These are phyloP conservation scores for Talpa occidentalis DNA, from an alignment of 2,113 vertebrate species.

Conservation along the genomic window DNA sequence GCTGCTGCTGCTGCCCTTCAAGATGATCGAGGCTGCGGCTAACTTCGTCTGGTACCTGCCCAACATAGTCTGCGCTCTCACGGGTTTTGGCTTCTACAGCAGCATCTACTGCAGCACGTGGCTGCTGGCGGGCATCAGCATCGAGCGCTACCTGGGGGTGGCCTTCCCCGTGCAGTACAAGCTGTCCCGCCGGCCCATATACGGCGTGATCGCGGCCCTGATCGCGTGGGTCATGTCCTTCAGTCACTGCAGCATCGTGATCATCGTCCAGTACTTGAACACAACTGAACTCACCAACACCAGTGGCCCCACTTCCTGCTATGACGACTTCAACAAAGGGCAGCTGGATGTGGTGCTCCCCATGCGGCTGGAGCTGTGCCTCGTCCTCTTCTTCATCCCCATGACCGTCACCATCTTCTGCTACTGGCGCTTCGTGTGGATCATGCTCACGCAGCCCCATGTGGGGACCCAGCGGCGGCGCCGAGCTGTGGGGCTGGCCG, in stretches of 20 bases:
- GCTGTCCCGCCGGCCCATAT: slow-evolving; percentile 83
- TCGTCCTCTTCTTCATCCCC: slow-evolving; percentile 83
- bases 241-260: slow-evolving; percentile 89
- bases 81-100: slow-evolving; percentile 91
- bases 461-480: slow-evolving; percentile 75
- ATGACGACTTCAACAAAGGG: background rate
- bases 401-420: slow-evolving; percentile 83
- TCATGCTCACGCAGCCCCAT: slow-evolving; percentile 81
- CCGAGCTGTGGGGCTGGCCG: slow-evolving; percentile 81
- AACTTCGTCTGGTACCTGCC: slow-evolving; percentile 88
- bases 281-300: accelerated
- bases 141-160: slow-evolving; percentile 93
- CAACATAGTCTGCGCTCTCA: slow-evolving; percentile 86
- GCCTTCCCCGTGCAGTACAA: slow-evolving; percentile 91
- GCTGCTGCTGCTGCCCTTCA: slow-evolving; percentile 92
- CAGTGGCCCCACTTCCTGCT: slow-evolving; percentile 65
- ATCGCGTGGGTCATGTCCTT: slow-evolving; percentile 89
- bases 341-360: slow-evolving; percentile 75
- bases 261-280: slow-evolving; percentile 83
- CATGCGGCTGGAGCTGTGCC: slow-evolving; percentile 79
- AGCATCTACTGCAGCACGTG: slow-evolving; percentile 94
- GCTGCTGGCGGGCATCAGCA: slow-evolving; percentile 91
- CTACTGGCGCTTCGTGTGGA: slow-evolving; percentile 82
- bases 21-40: slow-evolving; percentile 88
- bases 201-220: slow-evolving; percentile 85